These are phyloP conservation scores for Carterocephalus palaemon DNA, from an alignment of 2,888 invertebrate species.

Conservation along the genomic window DNA sequence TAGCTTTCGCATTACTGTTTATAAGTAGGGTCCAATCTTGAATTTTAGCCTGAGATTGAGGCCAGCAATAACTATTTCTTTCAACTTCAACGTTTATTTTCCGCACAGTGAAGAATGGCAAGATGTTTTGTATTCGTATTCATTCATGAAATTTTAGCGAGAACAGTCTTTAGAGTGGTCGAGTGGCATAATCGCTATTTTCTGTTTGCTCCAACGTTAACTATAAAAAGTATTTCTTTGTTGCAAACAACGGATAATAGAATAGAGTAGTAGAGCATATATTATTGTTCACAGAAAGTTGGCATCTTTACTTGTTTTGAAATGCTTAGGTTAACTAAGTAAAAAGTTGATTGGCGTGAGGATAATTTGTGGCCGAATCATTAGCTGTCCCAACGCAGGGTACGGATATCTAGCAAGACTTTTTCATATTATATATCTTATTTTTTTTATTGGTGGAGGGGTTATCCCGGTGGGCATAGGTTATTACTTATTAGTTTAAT, in stretches of 20 bases:
- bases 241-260: conserved; percentile 19
- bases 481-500: background rate
- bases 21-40: too few relatives aligned
- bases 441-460: too few relatives aligned
- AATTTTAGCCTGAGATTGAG: too few relatives aligned
- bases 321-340: too few relatives aligned
- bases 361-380: too few relatives aligned
- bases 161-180: conserved; percentile 22
- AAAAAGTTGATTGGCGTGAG: too few relatives aligned
- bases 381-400: too few relatives aligned
- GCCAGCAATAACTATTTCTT: background rate
- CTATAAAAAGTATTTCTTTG: conserved; percentile 22
- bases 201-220: conserved; percentile 13
- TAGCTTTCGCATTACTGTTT: too few relatives aligned
- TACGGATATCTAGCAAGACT: too few relatives aligned
- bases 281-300: conserved; percentile 10
- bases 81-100: background rate
- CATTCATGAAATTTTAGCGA: conserved; percentile 8
- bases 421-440: too few relatives aligned
- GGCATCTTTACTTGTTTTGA: background rate
- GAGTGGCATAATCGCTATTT: conserved; percentile 21
- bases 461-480: background rate
- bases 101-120: background rate
- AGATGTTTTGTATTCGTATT: conserved; percentile 10
- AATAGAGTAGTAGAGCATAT: conserved; percentile 9